Evolutionary conservation across 2,113 vertebrate species (phyloP).

Genomic region (Mormoops blainvillei): DNA sequence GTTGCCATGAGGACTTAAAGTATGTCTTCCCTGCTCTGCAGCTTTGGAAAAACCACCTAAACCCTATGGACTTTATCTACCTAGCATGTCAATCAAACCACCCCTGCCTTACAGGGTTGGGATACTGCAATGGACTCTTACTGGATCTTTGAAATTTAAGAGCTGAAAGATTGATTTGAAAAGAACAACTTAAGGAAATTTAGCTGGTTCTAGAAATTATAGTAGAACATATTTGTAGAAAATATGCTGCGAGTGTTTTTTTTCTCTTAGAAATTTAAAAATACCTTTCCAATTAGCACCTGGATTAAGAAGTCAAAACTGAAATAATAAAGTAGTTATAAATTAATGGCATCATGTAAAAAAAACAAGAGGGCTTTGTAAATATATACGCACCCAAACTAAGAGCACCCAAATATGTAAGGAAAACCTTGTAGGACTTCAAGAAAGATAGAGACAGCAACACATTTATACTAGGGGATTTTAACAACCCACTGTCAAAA

Average conservation of each 20-base stretch:
- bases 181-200: neutral
- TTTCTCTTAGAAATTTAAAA: neutral
- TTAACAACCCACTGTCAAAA: too few species aligned
- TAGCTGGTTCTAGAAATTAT: neutral
- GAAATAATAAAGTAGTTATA: neutral
- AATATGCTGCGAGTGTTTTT: neutral
- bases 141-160: neutral
- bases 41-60: neutral
- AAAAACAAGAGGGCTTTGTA: too few species aligned
- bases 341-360: neutral
- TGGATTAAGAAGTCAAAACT: neutral
- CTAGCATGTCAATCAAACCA: neutral
- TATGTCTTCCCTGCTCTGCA: neutral
- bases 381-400: too few species aligned
- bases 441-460: too few species aligned
- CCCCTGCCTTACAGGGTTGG: neutral
- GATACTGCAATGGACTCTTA: too few species aligned
- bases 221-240: neutral
- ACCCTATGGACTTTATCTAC: neutral
- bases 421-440: too few species aligned
- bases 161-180: neutral
- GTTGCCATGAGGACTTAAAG: neutral
- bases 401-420: too few species aligned
- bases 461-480: too few species aligned
- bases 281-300: neutral